These are phyloP conservation scores for Eufriesea mexicana DNA, from an alignment of 1,140 invertebrate species.

Conservation along the genomic window DNA sequence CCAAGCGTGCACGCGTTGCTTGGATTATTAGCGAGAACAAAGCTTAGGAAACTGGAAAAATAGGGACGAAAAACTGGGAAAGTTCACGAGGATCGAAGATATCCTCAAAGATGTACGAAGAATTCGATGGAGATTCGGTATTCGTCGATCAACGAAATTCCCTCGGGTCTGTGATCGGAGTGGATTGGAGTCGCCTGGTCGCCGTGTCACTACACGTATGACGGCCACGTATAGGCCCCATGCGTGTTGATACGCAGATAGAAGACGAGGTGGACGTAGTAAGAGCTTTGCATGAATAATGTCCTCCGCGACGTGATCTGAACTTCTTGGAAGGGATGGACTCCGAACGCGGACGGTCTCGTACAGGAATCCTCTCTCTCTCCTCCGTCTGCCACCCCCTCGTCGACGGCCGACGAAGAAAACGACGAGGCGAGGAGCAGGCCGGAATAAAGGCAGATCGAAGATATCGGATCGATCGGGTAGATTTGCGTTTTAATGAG, in stretches of 20 bases:
- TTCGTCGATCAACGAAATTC: not conserved
- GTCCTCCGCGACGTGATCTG: slow-evolving; percentile 65
- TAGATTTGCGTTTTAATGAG: slow-evolving; percentile 58
- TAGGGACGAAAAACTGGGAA: too few relatives aligned
- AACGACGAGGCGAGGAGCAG: slow-evolving; percentile 30
- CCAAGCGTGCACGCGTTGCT: too few relatives aligned
- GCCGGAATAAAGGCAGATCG: slow-evolving; percentile 49
- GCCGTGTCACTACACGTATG: slow-evolving; percentile 32
- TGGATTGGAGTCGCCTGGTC: not conserved
- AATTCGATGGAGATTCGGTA: too few relatives aligned
- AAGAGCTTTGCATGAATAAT: slow-evolving; percentile 75
- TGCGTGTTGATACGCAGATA: slow-evolving; percentile 57
- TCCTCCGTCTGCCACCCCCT: not conserved
- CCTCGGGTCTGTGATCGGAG: not conserved
- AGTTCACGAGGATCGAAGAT: not conserved
- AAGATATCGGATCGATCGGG: slow-evolving; percentile 52
- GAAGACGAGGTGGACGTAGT: slow-evolving; percentile 57
- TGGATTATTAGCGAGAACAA: too few relatives aligned
- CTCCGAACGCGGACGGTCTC: slow-evolving; percentile 39
- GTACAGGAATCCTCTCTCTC: slow-evolving; percentile 16
- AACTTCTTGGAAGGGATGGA: slow-evolving; percentile 73
- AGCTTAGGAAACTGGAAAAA: not conserved
- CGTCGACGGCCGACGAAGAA: not conserved
- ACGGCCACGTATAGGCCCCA: slow-evolving; percentile 42
- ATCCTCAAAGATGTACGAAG: too few relatives aligned